These are phyloP conservation scores for Sinella curviseta DNA, from an alignment of 1,140 invertebrate genomes.

Conservation along the genomic window DNA sequence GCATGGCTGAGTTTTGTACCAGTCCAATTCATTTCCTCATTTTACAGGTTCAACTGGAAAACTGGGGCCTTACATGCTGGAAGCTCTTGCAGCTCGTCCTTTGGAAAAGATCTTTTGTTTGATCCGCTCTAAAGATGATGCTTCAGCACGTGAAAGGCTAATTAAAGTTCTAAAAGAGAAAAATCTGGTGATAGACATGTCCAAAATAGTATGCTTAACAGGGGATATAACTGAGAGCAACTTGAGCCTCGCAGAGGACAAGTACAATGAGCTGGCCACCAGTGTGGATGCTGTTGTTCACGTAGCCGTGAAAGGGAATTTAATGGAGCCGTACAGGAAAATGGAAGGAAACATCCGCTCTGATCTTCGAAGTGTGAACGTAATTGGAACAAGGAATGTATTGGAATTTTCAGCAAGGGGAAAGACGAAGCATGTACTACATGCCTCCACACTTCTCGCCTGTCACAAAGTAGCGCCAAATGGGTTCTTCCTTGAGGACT, in stretches of 20 bases:
- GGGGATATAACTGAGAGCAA: neutral
- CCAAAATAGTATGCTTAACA: neutral
- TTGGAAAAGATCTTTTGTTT: neutral
- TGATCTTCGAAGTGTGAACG: constrained; percentile 29
- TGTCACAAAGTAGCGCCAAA: neutral
- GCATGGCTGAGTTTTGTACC: neutral
- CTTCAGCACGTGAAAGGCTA: neutral
- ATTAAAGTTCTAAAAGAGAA: neutral
- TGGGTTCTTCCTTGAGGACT: neutral
- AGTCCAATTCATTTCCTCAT: neutral
- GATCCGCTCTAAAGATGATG: neutral
- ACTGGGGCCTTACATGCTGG: constrained; percentile 16
- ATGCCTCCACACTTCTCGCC: constrained; percentile 33
- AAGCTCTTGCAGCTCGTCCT: neutral
- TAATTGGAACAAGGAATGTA: constrained; percentile 29
- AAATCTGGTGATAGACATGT: neutral
- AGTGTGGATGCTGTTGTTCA: constrained; percentile 26
- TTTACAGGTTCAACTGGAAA: constrained; percentile 5
- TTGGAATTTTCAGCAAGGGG: constrained; percentile 23
- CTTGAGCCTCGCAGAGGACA: neutral
- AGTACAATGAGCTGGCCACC: neutral
- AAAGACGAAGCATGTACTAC: constrained; percentile 28
- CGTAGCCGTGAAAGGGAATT: constrained; percentile 29
- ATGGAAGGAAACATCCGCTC: neutral
- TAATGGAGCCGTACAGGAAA: constrained; percentile 21